Evolutionary conservation across 2,888 invertebrate species (phyloP), one percentile per base, ranked within the genome.

Genomic region (Volucella inflata): DNA sequence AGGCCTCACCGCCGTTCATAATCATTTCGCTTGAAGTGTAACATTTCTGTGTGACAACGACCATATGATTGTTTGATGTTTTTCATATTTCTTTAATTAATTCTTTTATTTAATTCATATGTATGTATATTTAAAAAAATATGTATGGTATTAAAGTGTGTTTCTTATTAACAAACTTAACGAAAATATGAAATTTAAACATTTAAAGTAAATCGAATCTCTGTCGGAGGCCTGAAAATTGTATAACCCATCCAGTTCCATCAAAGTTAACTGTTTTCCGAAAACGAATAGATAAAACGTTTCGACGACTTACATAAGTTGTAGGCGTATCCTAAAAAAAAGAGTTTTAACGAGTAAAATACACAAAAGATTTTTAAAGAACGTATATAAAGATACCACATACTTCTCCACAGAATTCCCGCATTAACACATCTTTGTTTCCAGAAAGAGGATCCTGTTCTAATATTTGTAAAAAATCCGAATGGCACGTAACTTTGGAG

Each of bases 221-320:
- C 36, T 53, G 65, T 8, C 53, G 75, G 46, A 76, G 48, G 0
- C 89, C 90, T 0, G 36, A 12, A 60, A 91, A 91, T 2, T 81
- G 87, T 40, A 91, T 88, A 2, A 90, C 90, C 92, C 92, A 97
- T 17, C 97, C 97, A 1, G 94, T 93, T 9, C 96, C 96, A 21
- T 94, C 94, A 88, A 95, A 96, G 88, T 95, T 95, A 60, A 93
- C 91, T 11, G 94, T 94, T 40, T 96, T 95, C 51, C 93, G 93
- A 89, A 95, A 96, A 0, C 94, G 93, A 11, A 97, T 92, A 53
- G 93, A 92, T 0, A 96, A 90, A 75, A 92, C 92, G 89, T 95
- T 94, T 9, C 93, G 93, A 0, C 88, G 87, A 60, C 94, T 94
- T 6, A 91, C 92, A 88, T 94, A 94, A 48, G 92, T 90, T 0